Evolutionary conservation across 2,797 vertebrate species (phyloP), one percentile per base, ranked within the genome.

Genomic region (Leptoclinus maculatus): DNA sequence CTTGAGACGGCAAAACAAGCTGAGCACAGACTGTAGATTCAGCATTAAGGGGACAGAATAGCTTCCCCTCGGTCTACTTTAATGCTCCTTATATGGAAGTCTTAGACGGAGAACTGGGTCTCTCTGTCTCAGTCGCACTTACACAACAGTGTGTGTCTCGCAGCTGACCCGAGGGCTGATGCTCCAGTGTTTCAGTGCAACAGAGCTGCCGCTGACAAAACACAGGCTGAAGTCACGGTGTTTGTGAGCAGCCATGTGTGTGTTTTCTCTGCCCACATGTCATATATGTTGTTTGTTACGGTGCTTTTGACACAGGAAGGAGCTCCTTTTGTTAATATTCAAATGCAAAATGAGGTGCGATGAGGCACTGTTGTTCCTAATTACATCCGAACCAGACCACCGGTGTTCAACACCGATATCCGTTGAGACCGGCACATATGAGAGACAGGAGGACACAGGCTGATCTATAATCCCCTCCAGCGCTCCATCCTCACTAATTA

Each of bases 71-170:
- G 45, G 2, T 80, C 76, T 54, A 66, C 83, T 79, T 79, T 72
- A 58, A 4, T 68, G 62, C 69, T 85, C 80, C 84, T 88, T 83
- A 84, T 80, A 83, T 84, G 83, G 86, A 80, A 73, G 83, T 85
- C 82, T 83, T 78, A 82, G 38, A 68, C 65, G 38, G 66, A 83
- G 63, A 90, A 87, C 60, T 88, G 83, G 78, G 82, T 89, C 83
- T 89, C 70, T 83, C 43, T 86, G 76, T 88, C 76, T 72, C 63
- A 43, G 70, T 87, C 70, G 64, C 65, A 82, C 82, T 91, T 89
- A 82, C 71, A 84, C 80, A 89, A 88, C 83, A 82, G 79, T 70
- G 75, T 84, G 76, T 82, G 45, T 88, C 76, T 76, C 80, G 70
- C 81, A 76, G 78, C 79, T 87, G 85, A 91, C 83, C 88, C 36